Base-by-base conservation (phyloP, 2,888 invertebrate species). In the Crepidodera aurea region DNA sequence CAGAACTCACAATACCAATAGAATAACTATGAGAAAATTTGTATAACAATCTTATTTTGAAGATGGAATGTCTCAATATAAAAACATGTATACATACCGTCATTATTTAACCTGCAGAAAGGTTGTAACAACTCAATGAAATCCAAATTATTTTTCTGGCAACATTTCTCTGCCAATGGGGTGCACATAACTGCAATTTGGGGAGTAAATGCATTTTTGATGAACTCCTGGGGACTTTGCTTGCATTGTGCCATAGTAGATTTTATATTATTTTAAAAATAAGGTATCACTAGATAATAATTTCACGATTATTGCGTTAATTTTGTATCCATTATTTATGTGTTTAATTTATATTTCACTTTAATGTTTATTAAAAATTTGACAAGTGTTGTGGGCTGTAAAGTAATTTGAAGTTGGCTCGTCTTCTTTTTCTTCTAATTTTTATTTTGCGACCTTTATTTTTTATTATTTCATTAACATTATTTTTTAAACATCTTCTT, bases 91-190 rank as follows among this genome's bases (percentile, higher is more conserved):
- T 54, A 65, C 77, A 78, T 82, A 91, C 91, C 88, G 84, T 93
- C 93, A 66, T 86, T 85, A 69, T 86, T 88, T 76, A 91, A 78
- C 78, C 87, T 85, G 79, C 91, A 89, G 80, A 97, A 98, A 0
- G 97, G 97, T 78, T 95, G 94, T 55, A 97, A 82, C 66, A 98
- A 82, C 82, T 97, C 95, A 55, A 91, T 89, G 78, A 97, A 94
- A 29, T 91, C 89, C 65, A 98, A 84, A 83, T 96, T 94, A 81
- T 96, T 97, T 78, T 94, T 95, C 71, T 90, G 88, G 75, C 96
- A 94, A 59, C 92, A 84, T 75, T 88, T 86, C 74, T 96, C 94
- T 8, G 94, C 96, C 79, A 89, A 87, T 39, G 88, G 84, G 75
- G 94, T 94, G 76, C 91, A 90, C 69, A 96, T 83, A 18, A 94